phyloP scores from a whole-genome alignment of 1,140 invertebrate species.

The Drosophila tropicalis region DNA sequence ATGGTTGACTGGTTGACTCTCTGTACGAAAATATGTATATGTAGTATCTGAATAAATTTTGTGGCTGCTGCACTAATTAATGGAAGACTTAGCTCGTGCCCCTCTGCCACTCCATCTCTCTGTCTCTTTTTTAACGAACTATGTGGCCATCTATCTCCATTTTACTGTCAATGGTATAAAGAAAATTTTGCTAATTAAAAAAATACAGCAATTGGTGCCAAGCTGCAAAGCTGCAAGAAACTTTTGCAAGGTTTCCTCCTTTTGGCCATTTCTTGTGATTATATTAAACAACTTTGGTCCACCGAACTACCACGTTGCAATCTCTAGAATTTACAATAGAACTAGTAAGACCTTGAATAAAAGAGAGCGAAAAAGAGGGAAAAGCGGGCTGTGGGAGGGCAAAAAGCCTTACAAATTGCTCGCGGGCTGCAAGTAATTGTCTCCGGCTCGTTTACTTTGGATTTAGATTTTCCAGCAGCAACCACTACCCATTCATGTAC shows the following conservation, averaged over 20 bases:
- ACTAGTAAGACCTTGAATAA: background rate
- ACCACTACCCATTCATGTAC: constrained; percentile 1
- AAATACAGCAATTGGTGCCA: constrained; percentile 46
- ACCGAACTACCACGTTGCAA: constrained; percentile 51
- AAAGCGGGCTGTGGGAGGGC: background rate
- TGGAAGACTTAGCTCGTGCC: constrained; percentile 60
- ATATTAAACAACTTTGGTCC: constrained; percentile 60
- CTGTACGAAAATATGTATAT: background rate
- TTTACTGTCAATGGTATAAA: constrained; percentile 67
- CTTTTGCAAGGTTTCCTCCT: constrained; percentile 39
- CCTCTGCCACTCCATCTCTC: constrained; percentile 14
- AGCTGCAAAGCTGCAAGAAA: constrained; percentile 30
- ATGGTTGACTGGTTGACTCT: background rate
- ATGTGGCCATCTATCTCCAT: constrained; percentile 10
- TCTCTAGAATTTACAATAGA: constrained; percentile 11
- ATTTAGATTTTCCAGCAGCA: constrained; percentile 41
- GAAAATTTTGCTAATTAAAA: constrained; percentile 77
- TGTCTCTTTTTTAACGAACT: background rate
- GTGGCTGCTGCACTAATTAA: constrained; percentile 67
- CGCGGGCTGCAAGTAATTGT: constrained; percentile 78
- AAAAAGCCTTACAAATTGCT: constrained; percentile 67
- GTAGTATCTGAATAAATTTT: constrained; percentile 36
- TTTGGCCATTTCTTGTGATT: constrained; percentile 72
- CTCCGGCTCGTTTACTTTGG: constrained; percentile 61
- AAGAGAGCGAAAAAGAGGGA: background rate